Conservation (phyloP, 2,888 invertebrate genomes). For the Elegia similella region DNA sequence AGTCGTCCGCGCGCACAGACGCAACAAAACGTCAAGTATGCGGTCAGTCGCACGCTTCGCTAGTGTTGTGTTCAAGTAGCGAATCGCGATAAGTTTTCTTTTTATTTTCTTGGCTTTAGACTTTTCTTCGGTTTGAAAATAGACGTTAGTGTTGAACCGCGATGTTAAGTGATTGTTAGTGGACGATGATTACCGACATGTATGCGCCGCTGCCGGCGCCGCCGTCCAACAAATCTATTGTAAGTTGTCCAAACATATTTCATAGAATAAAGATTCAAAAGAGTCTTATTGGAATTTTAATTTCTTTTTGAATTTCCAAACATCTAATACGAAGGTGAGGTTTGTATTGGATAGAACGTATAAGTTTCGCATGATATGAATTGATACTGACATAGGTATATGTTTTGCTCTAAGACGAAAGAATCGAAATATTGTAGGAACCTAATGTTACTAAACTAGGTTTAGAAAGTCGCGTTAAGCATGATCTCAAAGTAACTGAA, state of each 20-base stretch:
- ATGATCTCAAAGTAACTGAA: not conserved
- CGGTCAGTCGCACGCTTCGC: slow-evolving; percentile 29
- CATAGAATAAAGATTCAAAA: slow-evolving; percentile 21
- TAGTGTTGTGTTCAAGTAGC: slow-evolving; percentile 14
- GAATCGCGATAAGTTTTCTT: slow-evolving; percentile 10
- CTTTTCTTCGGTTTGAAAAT: not conserved
- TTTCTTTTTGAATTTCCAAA: slow-evolving; percentile 33
- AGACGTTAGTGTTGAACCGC: slow-evolving; percentile 15
- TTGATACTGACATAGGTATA: too few species aligned
- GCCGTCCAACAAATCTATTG: slow-evolving; percentile 62
- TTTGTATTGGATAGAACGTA: too few species aligned
- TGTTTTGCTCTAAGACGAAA: too few species aligned
- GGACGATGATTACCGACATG: slow-evolving; percentile 75
- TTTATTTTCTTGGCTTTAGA: not conserved
- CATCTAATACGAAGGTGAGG: too few species aligned
- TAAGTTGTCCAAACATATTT: slow-evolving; percentile 49
- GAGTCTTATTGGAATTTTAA: slow-evolving; percentile 32
- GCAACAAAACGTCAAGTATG: slow-evolving; percentile 45
- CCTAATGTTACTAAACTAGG: too few species aligned
- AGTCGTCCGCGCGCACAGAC: slow-evolving; percentile 41
- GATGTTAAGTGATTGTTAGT: slow-evolving; percentile 52
- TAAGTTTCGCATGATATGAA: too few species aligned
- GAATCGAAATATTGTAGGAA: too few species aligned
- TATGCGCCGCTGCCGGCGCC: slow-evolving; percentile 74
- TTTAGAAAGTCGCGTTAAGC: not conserved